Evolutionary conservation across 2,888 invertebrate genomes (phyloP), one percentile per base, ranked within the genome.

Genomic region (Galeopsomyia nigrocyanea): DNA sequence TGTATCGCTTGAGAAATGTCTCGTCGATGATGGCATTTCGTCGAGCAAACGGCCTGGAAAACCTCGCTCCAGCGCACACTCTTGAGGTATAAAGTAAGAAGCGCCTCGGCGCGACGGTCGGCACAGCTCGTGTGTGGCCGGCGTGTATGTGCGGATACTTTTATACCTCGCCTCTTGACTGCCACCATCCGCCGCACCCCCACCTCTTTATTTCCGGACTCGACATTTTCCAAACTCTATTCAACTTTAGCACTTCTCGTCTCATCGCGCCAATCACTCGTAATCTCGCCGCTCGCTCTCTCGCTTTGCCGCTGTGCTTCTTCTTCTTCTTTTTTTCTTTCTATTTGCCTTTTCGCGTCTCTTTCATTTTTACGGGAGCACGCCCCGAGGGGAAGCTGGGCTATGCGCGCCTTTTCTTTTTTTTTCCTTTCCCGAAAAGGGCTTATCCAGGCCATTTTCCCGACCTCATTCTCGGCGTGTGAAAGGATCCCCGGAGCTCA

Each of bases 41-140:
- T 19, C 46, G 61, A 31, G 55, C 50, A 68, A 68, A 68, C 61
- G 46, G 55, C 46, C 14, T 47, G 53, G 68, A 68, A 68, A 68
- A 61, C 47, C 26, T 50, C 47, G 21, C 47, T 31, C 31, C 49
- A 14, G 50, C 57, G 55, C 58, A 56, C 10, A 26, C 21, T 19
- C 5, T 9, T 7, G 55, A 22, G 14, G 47, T 26, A n/a, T 31
- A 31, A 31, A 31, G 39, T 39, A 39, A 39, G 22, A 13, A 17
- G 46, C 3, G 60, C 16, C 22, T 2, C 49, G 22, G 39, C 39
- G 39, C 26, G 26, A 26, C 26, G 26, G 3, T 26, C 5, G 26
- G 26, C 26, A 2, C 5, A 2, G 26, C 26, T 26, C 26, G 26
- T 26, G 26, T n/a, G 26, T 46, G 49, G 19, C 49, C 39, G 39